These are phyloP conservation scores for Antrozous pallidus DNA, from an alignment of 2,797 vertebrate genomes.

Conservation along the genomic window DNA sequence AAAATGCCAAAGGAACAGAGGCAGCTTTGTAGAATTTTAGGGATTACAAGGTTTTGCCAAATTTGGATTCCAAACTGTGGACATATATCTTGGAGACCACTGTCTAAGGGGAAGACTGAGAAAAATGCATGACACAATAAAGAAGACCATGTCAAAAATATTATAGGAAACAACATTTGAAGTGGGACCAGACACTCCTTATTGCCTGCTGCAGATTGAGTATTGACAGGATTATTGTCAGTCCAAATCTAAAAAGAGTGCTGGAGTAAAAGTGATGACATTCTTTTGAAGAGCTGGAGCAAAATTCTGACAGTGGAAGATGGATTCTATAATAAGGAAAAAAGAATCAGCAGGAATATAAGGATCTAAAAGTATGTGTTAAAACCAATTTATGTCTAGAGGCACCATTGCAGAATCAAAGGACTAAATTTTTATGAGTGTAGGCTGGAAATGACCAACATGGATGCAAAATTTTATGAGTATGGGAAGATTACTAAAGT, in stretches of 20 bases:
- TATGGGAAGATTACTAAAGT: not conserved
- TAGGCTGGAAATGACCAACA: not conserved
- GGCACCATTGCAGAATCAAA: not conserved
- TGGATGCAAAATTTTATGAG: not conserved
- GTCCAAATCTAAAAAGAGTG: not conserved
- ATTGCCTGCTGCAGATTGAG: not conserved
- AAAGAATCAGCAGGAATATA: not conserved
- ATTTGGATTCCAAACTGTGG: not conserved
- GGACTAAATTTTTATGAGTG: not conserved
- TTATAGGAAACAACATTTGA: not conserved
- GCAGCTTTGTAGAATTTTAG: not conserved
- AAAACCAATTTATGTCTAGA: not conserved
- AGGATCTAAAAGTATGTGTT: not conserved
- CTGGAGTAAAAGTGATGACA: not conserved
- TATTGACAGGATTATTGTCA: not conserved
- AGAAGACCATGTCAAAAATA: not conserved
- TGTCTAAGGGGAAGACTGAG: not conserved
- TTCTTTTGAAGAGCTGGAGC: not conserved
- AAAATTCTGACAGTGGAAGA: not conserved
- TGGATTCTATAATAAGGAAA: not conserved
- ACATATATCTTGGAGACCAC: not conserved
- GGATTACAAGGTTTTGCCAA: not conserved
- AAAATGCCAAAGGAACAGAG: not conserved
- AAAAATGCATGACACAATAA: not conserved
- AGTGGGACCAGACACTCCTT: not conserved